These are phyloP conservation scores for Paedocypris micromegethes DNA, from an alignment of 2,797 vertebrate genomes.

Conservation along the genomic window DNA sequence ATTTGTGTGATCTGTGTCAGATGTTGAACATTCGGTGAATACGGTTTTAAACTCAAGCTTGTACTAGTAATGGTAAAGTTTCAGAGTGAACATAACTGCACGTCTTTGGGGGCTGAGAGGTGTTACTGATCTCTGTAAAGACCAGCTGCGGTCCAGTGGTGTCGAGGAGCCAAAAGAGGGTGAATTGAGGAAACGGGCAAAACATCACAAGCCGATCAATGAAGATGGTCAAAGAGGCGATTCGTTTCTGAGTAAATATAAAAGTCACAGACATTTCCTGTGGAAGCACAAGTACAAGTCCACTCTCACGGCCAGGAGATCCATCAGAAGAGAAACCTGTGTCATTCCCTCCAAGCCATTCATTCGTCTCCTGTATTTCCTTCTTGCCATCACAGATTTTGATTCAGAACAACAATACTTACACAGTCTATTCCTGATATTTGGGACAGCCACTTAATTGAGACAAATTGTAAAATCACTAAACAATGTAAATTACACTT, in stretches of 20 bases:
- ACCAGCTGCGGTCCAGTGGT: constrained; percentile 56
- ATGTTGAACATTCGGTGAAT: too few species aligned
- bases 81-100: too few species aligned
- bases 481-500: too few species aligned
- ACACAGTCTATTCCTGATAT: too few species aligned
- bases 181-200: constrained; percentile 68
- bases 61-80: too few species aligned
- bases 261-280: constrained; percentile 45
- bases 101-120: constrained; percentile 30
- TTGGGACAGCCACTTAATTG: too few species aligned
- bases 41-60: too few species aligned
- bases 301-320: constrained; percentile 63
- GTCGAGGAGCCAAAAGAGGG: constrained; percentile 63
- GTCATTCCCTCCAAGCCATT: constrained; percentile 50
- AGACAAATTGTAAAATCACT: too few species aligned
- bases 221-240: constrained; percentile 60
- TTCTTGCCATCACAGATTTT: neutral
- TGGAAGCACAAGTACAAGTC: constrained; percentile 59
- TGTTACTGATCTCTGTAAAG: constrained; percentile 47
- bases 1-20: too few species aligned
- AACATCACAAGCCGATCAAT: constrained; percentile 69
- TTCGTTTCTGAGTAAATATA: constrained; percentile 46
- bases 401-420: too few species aligned
- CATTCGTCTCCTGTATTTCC: constrained; percentile 43
- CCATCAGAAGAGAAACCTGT: constrained; percentile 64